Conservation (phyloP, 2,888 invertebrate species). For the Odontomyia ornata region DNA sequence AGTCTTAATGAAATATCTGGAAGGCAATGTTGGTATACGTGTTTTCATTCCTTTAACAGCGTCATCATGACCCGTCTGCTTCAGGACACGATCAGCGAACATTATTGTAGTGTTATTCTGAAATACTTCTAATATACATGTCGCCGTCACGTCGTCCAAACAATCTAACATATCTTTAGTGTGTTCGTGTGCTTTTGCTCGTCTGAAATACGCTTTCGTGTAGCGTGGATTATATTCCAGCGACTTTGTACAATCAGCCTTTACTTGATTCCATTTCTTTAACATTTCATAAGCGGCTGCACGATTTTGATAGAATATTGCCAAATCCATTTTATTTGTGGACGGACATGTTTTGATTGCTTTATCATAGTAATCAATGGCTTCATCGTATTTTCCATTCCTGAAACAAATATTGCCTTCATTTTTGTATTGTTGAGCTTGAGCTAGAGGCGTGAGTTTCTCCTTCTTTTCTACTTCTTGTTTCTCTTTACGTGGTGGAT, state of each 20-base stretch:
- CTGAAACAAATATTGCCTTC: slow-evolving; percentile 90
- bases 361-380: slow-evolving; percentile 87
- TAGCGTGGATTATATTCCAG: slow-evolving; percentile 86
- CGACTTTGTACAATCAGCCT: slow-evolving; percentile 87
- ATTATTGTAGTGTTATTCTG: slow-evolving; percentile 80
- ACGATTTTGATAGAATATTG: slow-evolving; percentile 94
- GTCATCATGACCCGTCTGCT: slow-evolving; percentile 73
- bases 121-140: slow-evolving; percentile 90
- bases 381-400: slow-evolving; percentile 88
- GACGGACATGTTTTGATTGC: slow-evolving; percentile 90
- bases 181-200: slow-evolving; percentile 85
- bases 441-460: slow-evolving; percentile 70
- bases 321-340: slow-evolving; percentile 76
- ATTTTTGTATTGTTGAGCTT: slow-evolving; percentile 82
- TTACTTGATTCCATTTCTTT: slow-evolving; percentile 83
- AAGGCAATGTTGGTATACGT: slow-evolving; percentile 80
- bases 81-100: slow-evolving; percentile 88
- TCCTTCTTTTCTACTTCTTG: slow-evolving; percentile 56
- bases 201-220: slow-evolving; percentile 84
- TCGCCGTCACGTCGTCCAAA: slow-evolving; percentile 91
- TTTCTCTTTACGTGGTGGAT: slow-evolving; percentile 51
- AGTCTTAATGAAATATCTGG: slow-evolving; percentile 84
- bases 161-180: slow-evolving; percentile 81
- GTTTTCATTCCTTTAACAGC: slow-evolving; percentile 78
- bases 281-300: slow-evolving; percentile 95